Conservation (phyloP, 2,113 vertebrate genomes). For the Mustela lutreola region DNA sequence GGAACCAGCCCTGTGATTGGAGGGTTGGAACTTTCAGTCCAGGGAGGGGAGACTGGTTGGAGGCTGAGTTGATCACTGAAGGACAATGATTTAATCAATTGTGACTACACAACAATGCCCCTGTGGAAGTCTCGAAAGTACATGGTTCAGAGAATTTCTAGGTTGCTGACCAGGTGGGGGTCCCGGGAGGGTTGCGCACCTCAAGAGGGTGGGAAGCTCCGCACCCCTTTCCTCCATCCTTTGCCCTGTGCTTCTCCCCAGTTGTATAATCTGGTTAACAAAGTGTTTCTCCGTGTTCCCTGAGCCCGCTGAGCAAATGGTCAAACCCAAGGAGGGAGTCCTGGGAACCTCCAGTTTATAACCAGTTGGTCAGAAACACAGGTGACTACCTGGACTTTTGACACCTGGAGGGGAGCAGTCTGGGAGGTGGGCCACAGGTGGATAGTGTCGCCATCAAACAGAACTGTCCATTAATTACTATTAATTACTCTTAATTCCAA, state of each 20-base stretch:
- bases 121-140: no score
- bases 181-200: not conserved
- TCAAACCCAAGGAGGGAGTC: not conserved
- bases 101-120: not conserved
- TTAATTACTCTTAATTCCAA: not conserved
- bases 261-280: no score
- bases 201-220: not conserved
- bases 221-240: not conserved
- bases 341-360: not conserved
- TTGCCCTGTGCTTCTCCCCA: not conserved
- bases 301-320: not conserved
- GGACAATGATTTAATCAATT: not conserved
- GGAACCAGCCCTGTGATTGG: not conserved
- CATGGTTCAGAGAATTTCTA: not conserved
- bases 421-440: not conserved
- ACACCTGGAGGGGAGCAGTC: not conserved
- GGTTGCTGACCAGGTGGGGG: not conserved
- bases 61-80: not conserved
- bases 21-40: not conserved
- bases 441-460: not conserved
- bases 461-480: not conserved
- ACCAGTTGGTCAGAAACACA: not conserved
- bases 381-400: not conserved
- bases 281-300: not conserved
- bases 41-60: not conserved